Evolutionary conservation across 2,888 invertebrate species (phyloP), one percentile per base, ranked within the genome.

Genomic region (Xestia sexstrigata): DNA sequence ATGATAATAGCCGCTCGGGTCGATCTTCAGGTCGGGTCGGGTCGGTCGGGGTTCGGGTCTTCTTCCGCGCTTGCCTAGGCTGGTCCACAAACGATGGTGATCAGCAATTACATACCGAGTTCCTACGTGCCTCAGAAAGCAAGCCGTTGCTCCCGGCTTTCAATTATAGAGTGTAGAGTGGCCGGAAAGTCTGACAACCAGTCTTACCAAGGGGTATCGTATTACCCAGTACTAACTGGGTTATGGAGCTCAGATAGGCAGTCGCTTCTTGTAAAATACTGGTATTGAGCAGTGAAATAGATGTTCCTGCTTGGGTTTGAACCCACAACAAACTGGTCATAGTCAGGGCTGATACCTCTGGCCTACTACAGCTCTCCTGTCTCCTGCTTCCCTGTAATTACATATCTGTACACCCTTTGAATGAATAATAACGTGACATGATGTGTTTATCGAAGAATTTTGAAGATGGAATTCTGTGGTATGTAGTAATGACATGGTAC

Each of bases 401-500:
- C 39, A 13, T 20, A 9, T 47, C n/a, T 62, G 49, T 13, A 30
- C 26, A 74, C 4, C 39, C 2, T 13, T 6, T 55, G 2, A 13
- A 0, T 7, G 20, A 77, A 6, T 26, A 15, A 17, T n/a, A 30
- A 15, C 52, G 6, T 30, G 5, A 76, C 39, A 9, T 17, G 17
- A 6, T 35, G 35, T 39, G 7, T 49, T 39, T 76, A 78, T 78
- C 47, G 5, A 76, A 78, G 20, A 7, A 49, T 60, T 79, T 79
- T 13, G 15, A 69, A 42, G 26, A 9, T 23, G 9, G 6, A 9
- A 35, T 35, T 49, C 23, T 26, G 15, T 66, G 82, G 77, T 35
- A 82, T 82, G 66, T 49, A 58, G 66, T 78, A 78, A 78, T 82
- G 35, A 76, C 5, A 76, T 17, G 42, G 15, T 42, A 42, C 30